phyloP scores from a whole-genome alignment of 2,888 invertebrate genomes.

The Gymnoscelis rufifasciata region DNA sequence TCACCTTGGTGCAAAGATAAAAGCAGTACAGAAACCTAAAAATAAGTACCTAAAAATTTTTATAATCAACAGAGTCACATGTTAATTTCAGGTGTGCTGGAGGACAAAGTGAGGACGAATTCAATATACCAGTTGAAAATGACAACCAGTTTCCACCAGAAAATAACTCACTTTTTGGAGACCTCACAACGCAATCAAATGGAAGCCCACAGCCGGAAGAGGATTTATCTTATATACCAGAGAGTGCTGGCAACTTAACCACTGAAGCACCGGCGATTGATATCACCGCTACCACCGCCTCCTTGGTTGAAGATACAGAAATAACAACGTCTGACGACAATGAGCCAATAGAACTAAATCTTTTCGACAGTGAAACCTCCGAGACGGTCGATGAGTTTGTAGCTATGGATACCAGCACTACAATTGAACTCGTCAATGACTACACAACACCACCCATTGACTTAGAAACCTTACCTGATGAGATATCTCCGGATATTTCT shows the following conservation, averaged over 20 bases:
- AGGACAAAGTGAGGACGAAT: conserved; percentile 56
- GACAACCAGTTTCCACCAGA: conserved; percentile 68
- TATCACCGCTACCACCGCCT: neutral
- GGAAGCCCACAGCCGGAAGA: neutral
- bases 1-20: conserved; percentile 57
- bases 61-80: conserved; percentile 53
- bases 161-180: conserved; percentile 31
- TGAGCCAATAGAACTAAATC: neutral
- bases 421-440: conserved; percentile 10
- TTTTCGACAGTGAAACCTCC: neutral
- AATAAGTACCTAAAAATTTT: conserved; percentile 23
- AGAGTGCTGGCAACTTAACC: neutral
- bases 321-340: neutral
- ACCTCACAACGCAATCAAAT: neutral
- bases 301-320: neutral
- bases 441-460: too few species aligned
- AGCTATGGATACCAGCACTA: conserved; percentile 27
- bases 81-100: conserved; percentile 38
- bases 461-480: too few species aligned
- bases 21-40: too few species aligned
- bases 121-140: conserved; percentile 58
- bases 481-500: too few species aligned
- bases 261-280: neutral
- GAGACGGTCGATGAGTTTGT: neutral
- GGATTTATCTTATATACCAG: neutral